Evolutionary conservation across 2,888 invertebrate species (phyloP), one percentile per base, ranked within the genome.

Genomic region (Microctonus aethiopoides): DNA sequence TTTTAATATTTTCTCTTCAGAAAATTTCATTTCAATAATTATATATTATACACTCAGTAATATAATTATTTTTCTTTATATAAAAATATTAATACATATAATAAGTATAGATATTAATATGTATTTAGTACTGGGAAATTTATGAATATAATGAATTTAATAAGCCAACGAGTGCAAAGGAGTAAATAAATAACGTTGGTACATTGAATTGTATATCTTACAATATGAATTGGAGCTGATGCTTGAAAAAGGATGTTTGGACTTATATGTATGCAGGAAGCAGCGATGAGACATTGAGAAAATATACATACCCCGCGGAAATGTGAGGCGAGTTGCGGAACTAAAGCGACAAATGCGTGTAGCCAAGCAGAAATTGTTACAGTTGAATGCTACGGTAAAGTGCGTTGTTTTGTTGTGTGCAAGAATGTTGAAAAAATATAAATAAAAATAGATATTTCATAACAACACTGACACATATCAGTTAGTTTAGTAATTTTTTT

Each of bases 301-400:
- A 2, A 39, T 9, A 22, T 41, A 41, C n/a, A 22, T 41, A 41
- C n/a, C 34, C 11, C 41, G 22, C 20, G 61, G 24, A 61, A 24
- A 34, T 20, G 20, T 24, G 61, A 39, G 41, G 61, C n/a, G 41
- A 39, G 39, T 61, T 61, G 39, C 24, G 61, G 39, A 61, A 61
- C 61, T 61, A 61, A 61, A 61, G 22, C 39, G 22, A 61, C 61
- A 26, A 61, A 61, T 61, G 61, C 39, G 39, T 61, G 41, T 26
- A 41, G 61, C 61, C 61, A 24, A 61, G 61, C 36, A 61, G 61
- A 61, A 61, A 61, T 22, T 24, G 61, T 61, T 36, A n/a, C 39
- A 46, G 16, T 46, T n/a, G 46, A 16, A 16, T 46, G 46, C 46
- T 46, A 20, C 41, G 36, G 24, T 24, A 61, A 61, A 61, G 61